A percentile compares a stretch with the other conserved stretches of the same genome.
Evolutionary conservation across 2,888 invertebrate species (phyloP).

Genomic region (Ectropis crepuscularia): DNA sequence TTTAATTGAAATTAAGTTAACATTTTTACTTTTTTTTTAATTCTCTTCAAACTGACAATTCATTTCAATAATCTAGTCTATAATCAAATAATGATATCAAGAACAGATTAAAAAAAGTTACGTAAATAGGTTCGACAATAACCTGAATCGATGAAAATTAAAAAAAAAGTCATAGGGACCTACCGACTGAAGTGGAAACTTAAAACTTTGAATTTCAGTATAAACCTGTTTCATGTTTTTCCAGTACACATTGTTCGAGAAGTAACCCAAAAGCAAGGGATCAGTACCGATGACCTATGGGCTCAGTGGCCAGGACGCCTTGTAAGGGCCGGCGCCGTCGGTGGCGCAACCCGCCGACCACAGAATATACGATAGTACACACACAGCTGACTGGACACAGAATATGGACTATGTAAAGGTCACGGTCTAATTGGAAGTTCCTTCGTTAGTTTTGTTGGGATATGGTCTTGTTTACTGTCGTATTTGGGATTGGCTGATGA

Average conservation of each 20-base stretch:
- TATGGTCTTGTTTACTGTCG: constrained; percentile 10
- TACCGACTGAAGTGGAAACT: no score
- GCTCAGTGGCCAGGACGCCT: constrained; percentile 65
- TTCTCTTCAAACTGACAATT: background rate
- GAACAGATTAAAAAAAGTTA: no score
- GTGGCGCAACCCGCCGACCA: constrained; percentile 29
- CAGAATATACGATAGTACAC: constrained; percentile 5
- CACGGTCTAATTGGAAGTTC: constrained; percentile 17
- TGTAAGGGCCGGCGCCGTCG: constrained; percentile 76
- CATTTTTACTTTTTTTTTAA: background rate
- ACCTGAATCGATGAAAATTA: no score
- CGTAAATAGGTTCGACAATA: no score
- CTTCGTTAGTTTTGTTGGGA: constrained; percentile 25
- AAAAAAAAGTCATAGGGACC: no score
- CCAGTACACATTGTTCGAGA: no score
- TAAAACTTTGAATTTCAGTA: no score
- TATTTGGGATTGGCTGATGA: constrained; percentile 3
- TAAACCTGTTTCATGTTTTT: no score
- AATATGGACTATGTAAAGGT: constrained; percentile 10
- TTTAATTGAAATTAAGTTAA: background rate
- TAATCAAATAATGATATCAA: no score
- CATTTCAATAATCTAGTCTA: no score
- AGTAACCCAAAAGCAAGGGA: constrained; percentile 38
- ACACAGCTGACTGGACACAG: constrained; percentile 16
- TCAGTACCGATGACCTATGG: constrained; percentile 72